These are phyloP conservation scores for Gobiocypris rarus DNA, from an alignment of 2,113 vertebrate species.

Conservation along the genomic window DNA sequence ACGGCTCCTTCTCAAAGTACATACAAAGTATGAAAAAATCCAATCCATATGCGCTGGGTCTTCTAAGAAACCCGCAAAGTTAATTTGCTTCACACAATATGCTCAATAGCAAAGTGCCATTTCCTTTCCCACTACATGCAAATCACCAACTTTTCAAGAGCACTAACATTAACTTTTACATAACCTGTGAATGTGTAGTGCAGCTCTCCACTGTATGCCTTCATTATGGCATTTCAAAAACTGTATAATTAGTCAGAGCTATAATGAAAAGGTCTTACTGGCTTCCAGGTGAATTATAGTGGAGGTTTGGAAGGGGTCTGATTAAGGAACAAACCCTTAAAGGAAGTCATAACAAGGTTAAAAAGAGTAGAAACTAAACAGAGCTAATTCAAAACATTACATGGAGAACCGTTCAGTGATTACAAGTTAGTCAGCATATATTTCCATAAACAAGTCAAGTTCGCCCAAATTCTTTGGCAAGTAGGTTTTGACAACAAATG, in stretches of 20 bases:
- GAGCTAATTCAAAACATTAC: not conserved
- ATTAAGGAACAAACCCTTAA: not conserved
- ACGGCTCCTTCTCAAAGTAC: not conserved
- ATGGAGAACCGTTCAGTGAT: not conserved
- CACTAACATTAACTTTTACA: slow-evolving; percentile 18
- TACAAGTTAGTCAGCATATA: not conserved
- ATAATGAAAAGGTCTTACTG: not conserved
- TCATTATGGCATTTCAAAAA: slow-evolving; percentile 15
- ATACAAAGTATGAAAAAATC: not conserved
- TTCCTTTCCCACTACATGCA: not conserved
- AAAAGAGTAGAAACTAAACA: not conserved
- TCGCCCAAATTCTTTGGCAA: no score
- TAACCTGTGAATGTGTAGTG: not conserved
- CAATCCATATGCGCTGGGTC: not conserved
- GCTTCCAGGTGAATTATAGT: not conserved
- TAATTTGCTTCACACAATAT: no score
- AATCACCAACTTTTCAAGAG: not conserved
- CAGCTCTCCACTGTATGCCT: not conserved
- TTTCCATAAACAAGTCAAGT: not conserved
- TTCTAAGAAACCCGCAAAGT: not conserved
- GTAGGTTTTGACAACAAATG: no score
- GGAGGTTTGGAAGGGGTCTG: not conserved
- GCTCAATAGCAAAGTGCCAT: not conserved
- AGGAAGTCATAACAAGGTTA: not conserved
- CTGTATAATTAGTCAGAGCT: slow-evolving; percentile 18